Base-by-base conservation (phyloP, 2,113 vertebrate species). In the Rynchops niger region DNA sequence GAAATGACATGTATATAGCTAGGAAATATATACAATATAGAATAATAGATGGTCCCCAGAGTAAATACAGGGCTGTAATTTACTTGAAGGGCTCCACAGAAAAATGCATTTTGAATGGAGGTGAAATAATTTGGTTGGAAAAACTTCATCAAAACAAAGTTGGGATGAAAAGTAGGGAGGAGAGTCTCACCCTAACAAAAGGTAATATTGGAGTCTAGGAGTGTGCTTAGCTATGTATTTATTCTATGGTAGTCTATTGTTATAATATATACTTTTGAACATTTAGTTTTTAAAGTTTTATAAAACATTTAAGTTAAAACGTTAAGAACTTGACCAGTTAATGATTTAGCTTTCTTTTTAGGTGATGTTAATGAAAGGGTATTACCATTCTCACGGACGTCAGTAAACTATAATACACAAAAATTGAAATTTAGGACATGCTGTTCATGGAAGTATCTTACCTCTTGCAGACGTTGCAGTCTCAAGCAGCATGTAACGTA, bases 1-100 rank as follows among this genome's bases (percentile, higher is more conserved):
- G 90, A 96, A 97, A 91, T 93, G 58, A 89, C 86, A 72, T 98
- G 92, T 98, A 98, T 97, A 95, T 97, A 97, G 82, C 62, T 97
- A 96, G 91, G 96, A 96, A 93, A 85, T 73, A 62, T 43, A 65
- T 86, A 82, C 93, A 82, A 15, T 94, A 94, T 91, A 97, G 81
- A 95, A 83, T 97, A 94, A 94, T 95, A 95, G 82, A 93, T 94
- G 82, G n/a, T 93, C 85, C 76, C 69, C 27, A 2, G 94, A 97
- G 82, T 96, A 96, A 97, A 93, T 97, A 95, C 93, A 81, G 78
- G 40, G 81, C 85, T 96, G 52, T 63, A 56, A 80, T 82, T 88
- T 95, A 77, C 74, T 76, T 81, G 82, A 93, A 78, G 67, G 85
- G 20, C 78, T 87, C 78, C 66, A 73, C 69, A 66, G 40, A 50